Conservation (phyloP, 2,113 vertebrate genomes). For the Erythrocebus patas region DNA sequence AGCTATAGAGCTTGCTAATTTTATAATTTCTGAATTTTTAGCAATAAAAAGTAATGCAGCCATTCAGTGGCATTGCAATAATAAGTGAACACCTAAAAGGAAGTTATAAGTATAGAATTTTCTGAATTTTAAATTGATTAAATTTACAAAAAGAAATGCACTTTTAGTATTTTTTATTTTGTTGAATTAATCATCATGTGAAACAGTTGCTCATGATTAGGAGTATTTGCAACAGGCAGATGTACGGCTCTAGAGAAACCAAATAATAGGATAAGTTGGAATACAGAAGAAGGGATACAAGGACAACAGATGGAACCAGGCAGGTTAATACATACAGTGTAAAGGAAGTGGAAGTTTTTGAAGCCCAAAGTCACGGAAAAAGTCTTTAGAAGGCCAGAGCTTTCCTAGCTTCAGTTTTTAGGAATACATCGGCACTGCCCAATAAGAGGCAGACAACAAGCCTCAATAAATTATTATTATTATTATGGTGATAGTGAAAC, state of each 20-base stretch:
- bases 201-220: neutral
- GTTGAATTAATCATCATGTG: neutral
- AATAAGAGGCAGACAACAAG: constrained; percentile 9
- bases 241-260: neutral
- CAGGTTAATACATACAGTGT: neutral
- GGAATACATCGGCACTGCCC: neutral
- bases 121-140: neutral
- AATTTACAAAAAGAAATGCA: neutral
- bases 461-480: neutral
- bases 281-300: neutral
- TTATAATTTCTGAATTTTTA: constrained; percentile 1
- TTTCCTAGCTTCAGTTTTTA: neutral
- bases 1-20: neutral
- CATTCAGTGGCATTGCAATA: neutral
- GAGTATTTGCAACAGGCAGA: neutral
- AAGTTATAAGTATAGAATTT: neutral
- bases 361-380: neutral
- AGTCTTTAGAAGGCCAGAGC: neutral
- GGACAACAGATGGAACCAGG: neutral
- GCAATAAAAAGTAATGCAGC: neutral
- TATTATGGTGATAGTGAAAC: neutral
- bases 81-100: neutral
- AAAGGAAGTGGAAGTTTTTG: neutral
- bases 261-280: neutral
- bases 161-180: constrained; percentile 21